A percentile compares a stretch with the other conserved stretches of the same genome.
Evolutionary conservation across 2,113 vertebrate species (phyloP).

Genomic region (Capreolus pygargus): DNA sequence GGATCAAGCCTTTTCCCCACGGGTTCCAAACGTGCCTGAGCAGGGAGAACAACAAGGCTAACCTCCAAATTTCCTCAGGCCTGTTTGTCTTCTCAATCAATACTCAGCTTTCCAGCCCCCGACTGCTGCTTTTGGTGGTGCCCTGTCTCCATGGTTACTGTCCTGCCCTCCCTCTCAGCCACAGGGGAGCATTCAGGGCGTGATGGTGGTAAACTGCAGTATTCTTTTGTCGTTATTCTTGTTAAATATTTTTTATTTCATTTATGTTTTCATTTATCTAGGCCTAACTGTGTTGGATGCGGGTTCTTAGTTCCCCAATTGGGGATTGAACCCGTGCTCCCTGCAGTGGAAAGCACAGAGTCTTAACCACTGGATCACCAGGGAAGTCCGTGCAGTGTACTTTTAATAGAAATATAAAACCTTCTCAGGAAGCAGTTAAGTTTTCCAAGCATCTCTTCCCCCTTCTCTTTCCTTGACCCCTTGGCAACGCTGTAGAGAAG

Average conservation of each 20-base stretch:
- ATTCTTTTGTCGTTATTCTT: background rate
- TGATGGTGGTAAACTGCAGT: background rate
- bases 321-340: background rate
- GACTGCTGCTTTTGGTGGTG: background rate
- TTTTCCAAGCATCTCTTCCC: background rate
- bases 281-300: background rate
- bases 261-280: background rate
- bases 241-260: background rate
- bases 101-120: background rate
- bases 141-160: background rate
- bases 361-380: background rate
- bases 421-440: background rate
- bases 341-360: background rate
- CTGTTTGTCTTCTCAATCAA: background rate
- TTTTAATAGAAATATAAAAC: background rate
- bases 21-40: background rate
- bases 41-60: background rate
- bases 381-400: background rate
- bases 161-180: background rate
- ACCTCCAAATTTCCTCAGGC: background rate
- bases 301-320: background rate
- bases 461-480: background rate
- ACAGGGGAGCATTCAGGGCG: fast-evolving
- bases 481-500: background rate
- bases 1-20: background rate